Evolutionary conservation across 2,113 vertebrate genomes (phyloP).

Genomic region (Aramus guarauna): DNA sequence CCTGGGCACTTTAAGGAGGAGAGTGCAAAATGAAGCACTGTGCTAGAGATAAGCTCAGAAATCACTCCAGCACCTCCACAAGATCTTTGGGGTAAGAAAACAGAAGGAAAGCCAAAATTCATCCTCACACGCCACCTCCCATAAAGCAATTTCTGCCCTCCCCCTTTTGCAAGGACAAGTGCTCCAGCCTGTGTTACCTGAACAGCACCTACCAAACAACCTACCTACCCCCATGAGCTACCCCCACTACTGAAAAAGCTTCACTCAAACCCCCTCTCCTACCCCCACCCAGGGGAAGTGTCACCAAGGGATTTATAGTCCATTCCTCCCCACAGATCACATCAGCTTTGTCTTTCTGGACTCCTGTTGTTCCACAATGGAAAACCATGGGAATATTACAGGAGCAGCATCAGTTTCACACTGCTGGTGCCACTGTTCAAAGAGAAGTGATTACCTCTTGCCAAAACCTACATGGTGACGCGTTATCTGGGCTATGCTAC

Average conservation of each 20-base stretch:
- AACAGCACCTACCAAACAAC: background rate
- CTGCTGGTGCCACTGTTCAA: background rate
- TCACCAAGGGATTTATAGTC: background rate
- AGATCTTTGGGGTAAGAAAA: background rate
- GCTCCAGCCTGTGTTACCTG: background rate
- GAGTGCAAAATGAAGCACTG: background rate
- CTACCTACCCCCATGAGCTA: fast-evolving
- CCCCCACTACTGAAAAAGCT: background rate
- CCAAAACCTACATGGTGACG: background rate
- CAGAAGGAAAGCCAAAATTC: background rate
- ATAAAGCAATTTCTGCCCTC: background rate
- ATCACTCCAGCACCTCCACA: background rate
- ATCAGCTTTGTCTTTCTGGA: background rate
- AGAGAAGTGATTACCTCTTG: background rate
- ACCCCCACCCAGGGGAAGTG: background rate
- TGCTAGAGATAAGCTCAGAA: background rate
- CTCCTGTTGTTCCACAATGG: background rate
- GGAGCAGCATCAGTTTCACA: background rate
- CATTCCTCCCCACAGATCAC: background rate
- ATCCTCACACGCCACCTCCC: background rate
- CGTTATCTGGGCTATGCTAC: background rate
- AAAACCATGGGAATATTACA: background rate
- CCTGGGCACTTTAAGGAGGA: background rate
- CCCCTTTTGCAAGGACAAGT: background rate
- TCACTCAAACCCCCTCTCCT: background rate